Conservation (phyloP, 2,797 vertebrate genomes). For the Gallinago stenura region DNA sequence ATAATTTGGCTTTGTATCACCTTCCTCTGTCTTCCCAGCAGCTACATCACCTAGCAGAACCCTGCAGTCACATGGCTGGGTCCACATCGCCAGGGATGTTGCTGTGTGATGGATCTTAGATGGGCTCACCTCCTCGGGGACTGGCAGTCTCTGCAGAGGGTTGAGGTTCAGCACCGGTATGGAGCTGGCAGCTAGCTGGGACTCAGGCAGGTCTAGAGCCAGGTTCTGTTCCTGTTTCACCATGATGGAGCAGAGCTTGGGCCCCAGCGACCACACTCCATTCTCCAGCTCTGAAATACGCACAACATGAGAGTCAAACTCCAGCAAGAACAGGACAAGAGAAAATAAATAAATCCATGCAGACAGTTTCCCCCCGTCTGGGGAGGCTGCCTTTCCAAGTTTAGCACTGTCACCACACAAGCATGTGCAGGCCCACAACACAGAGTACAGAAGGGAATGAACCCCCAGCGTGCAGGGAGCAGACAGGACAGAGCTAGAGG, state of each 20-base stretch:
- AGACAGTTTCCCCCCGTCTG: not conserved
- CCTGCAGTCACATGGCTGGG: not conserved
- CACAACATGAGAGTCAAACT: constrained; percentile 46
- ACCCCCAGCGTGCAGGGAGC: not conserved
- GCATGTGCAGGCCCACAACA: constrained; percentile 23
- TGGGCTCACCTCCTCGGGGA: constrained; percentile 85
- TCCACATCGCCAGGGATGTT: not conserved
- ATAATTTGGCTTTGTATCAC: not conserved
- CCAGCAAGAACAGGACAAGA: not conserved
- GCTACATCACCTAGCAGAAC: not conserved
- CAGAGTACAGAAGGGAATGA: constrained; percentile 9
- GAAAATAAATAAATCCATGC: not conserved
- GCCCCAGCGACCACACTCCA: constrained; percentile 92
- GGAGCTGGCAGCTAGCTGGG: constrained; percentile 73
- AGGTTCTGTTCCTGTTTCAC: constrained; percentile 93
- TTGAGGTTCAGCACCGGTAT: constrained; percentile 82
- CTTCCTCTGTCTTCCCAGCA: not conserved
- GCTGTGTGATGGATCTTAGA: not conserved
- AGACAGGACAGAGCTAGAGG: constrained; percentile 2
- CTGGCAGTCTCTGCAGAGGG: constrained; percentile 84
- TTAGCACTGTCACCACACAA: constrained; percentile 33
- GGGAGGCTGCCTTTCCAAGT: constrained; percentile 14
- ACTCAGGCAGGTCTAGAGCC: constrained; percentile 79
- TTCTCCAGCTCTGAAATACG: constrained; percentile 84
- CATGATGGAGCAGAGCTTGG: constrained; percentile 93